Evolutionary conservation across 2,797 vertebrate genomes (phyloP).

Genomic region (Jordanella pulchra): DNA sequence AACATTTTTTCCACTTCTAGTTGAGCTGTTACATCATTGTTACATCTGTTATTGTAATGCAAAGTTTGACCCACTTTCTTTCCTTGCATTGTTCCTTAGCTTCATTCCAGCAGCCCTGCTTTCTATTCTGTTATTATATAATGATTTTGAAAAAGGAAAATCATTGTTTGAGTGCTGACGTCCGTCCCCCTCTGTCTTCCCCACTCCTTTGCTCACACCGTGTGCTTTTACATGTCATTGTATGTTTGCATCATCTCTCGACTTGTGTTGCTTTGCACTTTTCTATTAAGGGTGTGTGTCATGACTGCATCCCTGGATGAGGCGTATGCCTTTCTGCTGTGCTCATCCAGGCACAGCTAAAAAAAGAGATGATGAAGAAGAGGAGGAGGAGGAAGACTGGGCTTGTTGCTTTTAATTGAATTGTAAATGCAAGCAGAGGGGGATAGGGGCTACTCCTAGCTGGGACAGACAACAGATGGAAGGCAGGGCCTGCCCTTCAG

Average conservation of each 20-base stretch:
- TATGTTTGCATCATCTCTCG: slow-evolving; percentile 63
- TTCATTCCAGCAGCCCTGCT: slow-evolving; percentile 63
- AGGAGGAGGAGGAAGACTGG: slow-evolving; percentile 69
- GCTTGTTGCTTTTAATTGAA: slow-evolving; percentile 84
- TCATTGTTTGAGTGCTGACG: slow-evolving; percentile 56
- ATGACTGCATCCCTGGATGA: slow-evolving; percentile 68
- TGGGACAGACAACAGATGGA: slow-evolving; percentile 84
- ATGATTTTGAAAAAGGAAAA: slow-evolving; percentile 41
- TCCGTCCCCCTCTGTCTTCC: slow-evolving; percentile 34
- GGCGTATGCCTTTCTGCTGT: slow-evolving; percentile 66
- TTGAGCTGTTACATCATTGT: slow-evolving; percentile 65
- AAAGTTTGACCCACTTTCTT: slow-evolving; percentile 77
- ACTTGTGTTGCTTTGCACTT: slow-evolving; percentile 41
- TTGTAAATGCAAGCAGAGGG: slow-evolving; percentile 82
- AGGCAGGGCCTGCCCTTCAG: slow-evolving; percentile 79
- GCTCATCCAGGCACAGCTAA: slow-evolving; percentile 66
- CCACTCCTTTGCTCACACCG: slow-evolving; percentile 51
- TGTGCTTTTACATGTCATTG: slow-evolving; percentile 65
- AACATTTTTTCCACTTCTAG: slow-evolving; percentile 23
- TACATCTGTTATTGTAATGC: slow-evolving; percentile 75
- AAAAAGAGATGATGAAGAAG: slow-evolving; percentile 50
- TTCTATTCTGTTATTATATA: slow-evolving; percentile 59
- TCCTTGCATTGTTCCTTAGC: slow-evolving; percentile 66
- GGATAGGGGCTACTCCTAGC: slow-evolving; percentile 70
- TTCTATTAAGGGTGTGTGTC: slow-evolving; percentile 67